Percentiles rank a stretch among this genome's conserved stretches.
phyloP scores from a whole-genome alignment of 2,888 invertebrate genomes.

The Dysmachus trigonus region DNA sequence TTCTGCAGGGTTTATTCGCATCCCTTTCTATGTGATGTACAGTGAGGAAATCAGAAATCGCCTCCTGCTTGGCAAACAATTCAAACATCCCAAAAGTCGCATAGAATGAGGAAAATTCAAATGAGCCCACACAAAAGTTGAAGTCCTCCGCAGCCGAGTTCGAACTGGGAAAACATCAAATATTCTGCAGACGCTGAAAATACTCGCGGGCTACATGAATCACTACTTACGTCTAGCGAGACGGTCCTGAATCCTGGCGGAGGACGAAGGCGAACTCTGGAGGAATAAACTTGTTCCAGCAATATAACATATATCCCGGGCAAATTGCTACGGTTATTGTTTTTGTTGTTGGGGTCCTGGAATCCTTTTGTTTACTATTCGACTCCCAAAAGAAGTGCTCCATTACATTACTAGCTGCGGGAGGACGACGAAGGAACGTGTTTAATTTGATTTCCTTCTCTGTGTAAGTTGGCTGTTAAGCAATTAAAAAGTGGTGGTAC shows the following conservation, averaged over 20 bases:
- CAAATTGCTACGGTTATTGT: not conserved
- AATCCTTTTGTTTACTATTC: constrained; percentile 31
- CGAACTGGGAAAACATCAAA: constrained; percentile 14
- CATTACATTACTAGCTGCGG: not conserved
- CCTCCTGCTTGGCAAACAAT: not conserved
- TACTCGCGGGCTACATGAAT: constrained; percentile 34
- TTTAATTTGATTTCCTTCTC: constrained; percentile 48
- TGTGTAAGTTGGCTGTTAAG: constrained; percentile 60
- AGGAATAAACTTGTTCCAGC: not conserved
- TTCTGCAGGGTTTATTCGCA: not conserved
- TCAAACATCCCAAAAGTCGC: not conserved
- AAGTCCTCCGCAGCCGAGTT: not conserved
- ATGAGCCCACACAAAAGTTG: constrained; percentile 38
- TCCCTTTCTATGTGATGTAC: not conserved
- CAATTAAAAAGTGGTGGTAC: constrained; percentile 59
- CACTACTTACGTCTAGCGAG: constrained; percentile 35
- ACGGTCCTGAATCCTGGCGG: not conserved
- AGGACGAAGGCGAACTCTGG: not conserved
- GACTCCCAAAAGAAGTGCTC: not conserved
- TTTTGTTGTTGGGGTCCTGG: not conserved
- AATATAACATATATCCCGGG: not conserved
- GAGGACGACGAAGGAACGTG: not conserved
- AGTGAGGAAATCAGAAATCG: not conserved
- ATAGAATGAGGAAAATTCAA: constrained; percentile 18
- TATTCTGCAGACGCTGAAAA: constrained; percentile 34